These are phyloP conservation scores for Pangasius sanitwongsei DNA, from an alignment of 2,797 vertebrate genomes.

Conservation along the genomic window DNA sequence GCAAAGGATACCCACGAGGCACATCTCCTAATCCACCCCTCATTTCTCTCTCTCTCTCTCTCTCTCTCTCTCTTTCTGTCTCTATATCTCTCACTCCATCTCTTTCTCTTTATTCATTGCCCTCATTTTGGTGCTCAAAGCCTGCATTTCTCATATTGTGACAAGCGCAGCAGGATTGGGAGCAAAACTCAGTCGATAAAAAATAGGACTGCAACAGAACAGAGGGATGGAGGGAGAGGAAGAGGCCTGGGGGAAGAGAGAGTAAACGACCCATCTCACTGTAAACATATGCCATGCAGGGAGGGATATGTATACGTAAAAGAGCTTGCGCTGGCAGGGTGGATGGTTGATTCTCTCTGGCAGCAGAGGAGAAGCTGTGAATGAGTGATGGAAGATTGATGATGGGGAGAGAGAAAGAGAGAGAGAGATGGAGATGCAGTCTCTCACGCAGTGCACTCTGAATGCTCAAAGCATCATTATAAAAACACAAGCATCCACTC, in stretches of 20 bases:
- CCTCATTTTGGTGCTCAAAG: slow-evolving; percentile 33
- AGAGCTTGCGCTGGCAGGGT: slow-evolving; percentile 38
- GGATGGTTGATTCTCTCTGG: slow-evolving; percentile 38
- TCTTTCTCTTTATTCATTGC: slow-evolving; percentile 26
- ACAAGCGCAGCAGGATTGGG: slow-evolving; percentile 41
- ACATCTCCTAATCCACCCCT: background rate
- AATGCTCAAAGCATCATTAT: slow-evolving; percentile 33
- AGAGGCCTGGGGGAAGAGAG: background rate
- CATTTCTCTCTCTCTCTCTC: background rate
- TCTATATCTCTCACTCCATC: background rate
- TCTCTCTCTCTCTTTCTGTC: slow-evolving; percentile 11
- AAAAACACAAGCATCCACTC: slow-evolving; percentile 28
- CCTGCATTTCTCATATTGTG: slow-evolving; percentile 36
- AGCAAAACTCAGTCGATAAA: slow-evolving; percentile 34
- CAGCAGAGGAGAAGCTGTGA: slow-evolving; percentile 46
- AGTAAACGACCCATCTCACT: slow-evolving; percentile 36
- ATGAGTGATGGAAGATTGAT: slow-evolving; percentile 30
- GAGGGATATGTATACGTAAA: slow-evolving; percentile 27
- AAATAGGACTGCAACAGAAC: slow-evolving; percentile 28
- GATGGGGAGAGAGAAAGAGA: slow-evolving; percentile 1
- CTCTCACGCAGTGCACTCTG: slow-evolving; percentile 27
- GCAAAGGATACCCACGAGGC: slow-evolving; percentile 21
- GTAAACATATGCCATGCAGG: slow-evolving; percentile 35
- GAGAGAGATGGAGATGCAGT: slow-evolving; percentile 35
- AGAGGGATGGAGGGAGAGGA: slow-evolving; percentile 4